Percentiles rank a stretch among this genome's conserved stretches.
These are phyloP conservation scores for Trypoxylus dichotomus DNA, from an alignment of 1,140 invertebrate species.

Conservation along the genomic window DNA sequence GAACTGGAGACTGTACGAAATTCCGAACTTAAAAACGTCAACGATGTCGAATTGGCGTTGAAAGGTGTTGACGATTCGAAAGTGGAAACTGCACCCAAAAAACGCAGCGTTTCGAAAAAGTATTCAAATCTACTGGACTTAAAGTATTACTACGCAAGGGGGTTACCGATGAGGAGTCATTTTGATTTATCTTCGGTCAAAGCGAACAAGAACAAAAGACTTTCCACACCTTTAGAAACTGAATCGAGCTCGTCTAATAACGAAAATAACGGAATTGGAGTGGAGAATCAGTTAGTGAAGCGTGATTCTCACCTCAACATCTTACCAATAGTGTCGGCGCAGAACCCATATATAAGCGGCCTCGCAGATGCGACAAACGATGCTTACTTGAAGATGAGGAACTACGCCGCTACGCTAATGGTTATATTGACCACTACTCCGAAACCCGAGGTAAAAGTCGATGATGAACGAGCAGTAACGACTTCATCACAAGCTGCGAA, in stretches of 20 bases:
- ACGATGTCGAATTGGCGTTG: not conserved
- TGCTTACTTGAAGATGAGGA: conserved; percentile 36
- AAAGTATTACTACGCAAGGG: conserved; percentile 22
- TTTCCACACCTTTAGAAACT: not conserved
- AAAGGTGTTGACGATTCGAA: not conserved
- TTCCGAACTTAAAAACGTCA: not conserved
- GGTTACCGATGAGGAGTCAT: not conserved
- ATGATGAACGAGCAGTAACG: not conserved
- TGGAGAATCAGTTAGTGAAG: not conserved
- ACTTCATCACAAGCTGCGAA: not conserved
- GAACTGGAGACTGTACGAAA: not conserved
- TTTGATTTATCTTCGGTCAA: not conserved
- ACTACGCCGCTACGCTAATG: conserved; percentile 36
- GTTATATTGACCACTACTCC: conserved; percentile 29
- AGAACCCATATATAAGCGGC: conserved; percentile 32
- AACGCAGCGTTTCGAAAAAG: conserved; percentile 15
- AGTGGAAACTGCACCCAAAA: not conserved
- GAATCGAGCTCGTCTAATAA: not conserved
- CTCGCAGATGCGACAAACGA: conserved; percentile 37
- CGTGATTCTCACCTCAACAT: conserved; percentile 14
- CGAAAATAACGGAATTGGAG: not conserved
- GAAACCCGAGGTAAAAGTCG: not conserved
- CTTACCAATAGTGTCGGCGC: not conserved
- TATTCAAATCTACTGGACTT: conserved; percentile 25
- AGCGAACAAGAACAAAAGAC: not conserved